Percentiles rank a stretch among this genome's conserved stretches.
Evolutionary conservation across 2,113 vertebrate species (phyloP).

Genomic region (Erpornis zantholeuca): DNA sequence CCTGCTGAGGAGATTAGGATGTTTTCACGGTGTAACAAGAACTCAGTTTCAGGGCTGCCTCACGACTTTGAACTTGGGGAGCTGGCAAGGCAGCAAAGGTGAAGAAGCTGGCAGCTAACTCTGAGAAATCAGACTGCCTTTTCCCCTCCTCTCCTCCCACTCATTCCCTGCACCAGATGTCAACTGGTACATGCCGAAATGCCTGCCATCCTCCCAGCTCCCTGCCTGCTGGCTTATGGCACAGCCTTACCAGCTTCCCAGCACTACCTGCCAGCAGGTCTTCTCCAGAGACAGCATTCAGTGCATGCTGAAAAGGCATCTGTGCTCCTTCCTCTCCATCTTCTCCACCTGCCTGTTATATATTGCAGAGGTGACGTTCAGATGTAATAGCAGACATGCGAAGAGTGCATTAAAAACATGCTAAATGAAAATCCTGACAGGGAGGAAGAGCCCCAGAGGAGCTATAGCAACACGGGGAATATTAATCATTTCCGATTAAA

Average conservation of each 20-base stretch:
- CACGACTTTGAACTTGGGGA: not conserved
- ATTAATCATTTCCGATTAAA: not conserved
- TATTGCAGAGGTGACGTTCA: not conserved
- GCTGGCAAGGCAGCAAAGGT: not conserved
- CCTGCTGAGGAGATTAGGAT: not conserved
- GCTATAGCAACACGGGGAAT: not conserved
- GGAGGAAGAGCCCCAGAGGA: not conserved
- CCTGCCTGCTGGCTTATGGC: not conserved
- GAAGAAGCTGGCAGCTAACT: not conserved
- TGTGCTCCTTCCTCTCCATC: not conserved
- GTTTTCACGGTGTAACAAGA: not conserved
- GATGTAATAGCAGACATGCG: not conserved
- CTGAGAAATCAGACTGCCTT: not conserved
- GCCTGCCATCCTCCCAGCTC: not conserved
- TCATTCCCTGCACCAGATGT: conserved; percentile 31
- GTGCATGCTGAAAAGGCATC: not conserved
- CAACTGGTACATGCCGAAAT: not conserved
- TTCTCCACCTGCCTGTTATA: not conserved
- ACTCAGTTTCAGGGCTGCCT: not conserved
- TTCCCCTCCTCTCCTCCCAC: not conserved
- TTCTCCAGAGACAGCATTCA: not conserved
- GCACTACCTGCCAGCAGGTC: not conserved
- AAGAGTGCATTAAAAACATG: not conserved
- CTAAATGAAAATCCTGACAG: not conserved
- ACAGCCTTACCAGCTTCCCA: not conserved